Base-by-base conservation (phyloP, 2,113 vertebrate genomes). In the Melospiza melodia region DNA sequence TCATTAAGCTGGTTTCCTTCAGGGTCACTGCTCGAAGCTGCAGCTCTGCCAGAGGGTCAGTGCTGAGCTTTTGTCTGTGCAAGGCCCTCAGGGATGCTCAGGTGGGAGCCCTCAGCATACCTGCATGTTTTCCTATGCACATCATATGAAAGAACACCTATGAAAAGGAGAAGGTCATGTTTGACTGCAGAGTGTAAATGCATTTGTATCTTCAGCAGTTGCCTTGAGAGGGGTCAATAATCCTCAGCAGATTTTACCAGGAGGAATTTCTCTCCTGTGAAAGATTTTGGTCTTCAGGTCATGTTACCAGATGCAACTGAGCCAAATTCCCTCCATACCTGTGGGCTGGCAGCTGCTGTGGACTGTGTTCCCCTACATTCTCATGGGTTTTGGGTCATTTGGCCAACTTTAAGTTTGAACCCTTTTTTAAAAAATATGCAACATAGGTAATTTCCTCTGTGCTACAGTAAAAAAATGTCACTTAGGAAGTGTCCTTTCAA, bases 311-410 rank as follows among this genome's bases (percentile, higher is more conserved):
- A 55, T 58, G 18, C 73, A 87, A 52, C 37, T 62, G 65, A 59
- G 66, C 51, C 76, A 92, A 92, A 94, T 93, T 95, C 91, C 31
- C 77, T 74, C 66, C 89, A 80, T 93, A 73, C 54, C 76, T 82
- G 83, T 92, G 95, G 93, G 61, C 2, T 93, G 91, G 86, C 80
- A 80, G 71, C 54, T 15, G 6, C 5, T 9, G 7, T 49, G 33
- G 18, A 9, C 90, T 85, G 13, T 69, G 65, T 43, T 80, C 30
- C 46, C 69, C 79, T 66, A 25, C 58, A 44, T 65, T 77, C 24
- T 11, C 22, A 11, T 25, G 46, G 33, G 7, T 28, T 73, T 72
- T 46, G 49, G 58, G 69, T 83, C 55, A 66, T 55, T 55, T 79
- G 57, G 49, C 28, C 87, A 54, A 25, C 55, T 84, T 58, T 31